phyloP scores from a whole-genome alignment of 2,888 invertebrate species.

The Chouioia cunea region DNA sequence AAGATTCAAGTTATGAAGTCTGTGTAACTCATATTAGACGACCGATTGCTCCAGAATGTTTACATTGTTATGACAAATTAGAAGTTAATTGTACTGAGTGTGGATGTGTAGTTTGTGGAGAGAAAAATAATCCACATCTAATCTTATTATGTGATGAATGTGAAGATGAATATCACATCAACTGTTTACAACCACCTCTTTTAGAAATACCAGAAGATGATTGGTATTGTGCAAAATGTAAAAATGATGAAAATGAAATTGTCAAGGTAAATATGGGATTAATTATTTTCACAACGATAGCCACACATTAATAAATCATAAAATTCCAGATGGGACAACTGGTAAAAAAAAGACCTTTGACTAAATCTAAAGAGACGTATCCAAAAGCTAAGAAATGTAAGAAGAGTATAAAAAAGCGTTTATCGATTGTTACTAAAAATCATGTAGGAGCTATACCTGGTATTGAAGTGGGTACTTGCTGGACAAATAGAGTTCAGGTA shows the following conservation, averaged over 20 bases:
- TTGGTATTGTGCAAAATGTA: slow-evolving; percentile 84
- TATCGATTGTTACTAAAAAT: slow-evolving; percentile 76
- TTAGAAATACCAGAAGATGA: slow-evolving; percentile 76
- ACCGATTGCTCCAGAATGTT: slow-evolving; percentile 74
- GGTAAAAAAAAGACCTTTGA: slow-evolving; percentile 10
- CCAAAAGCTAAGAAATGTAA: background rate
- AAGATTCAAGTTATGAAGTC: slow-evolving; percentile 61
- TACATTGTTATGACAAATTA: slow-evolving; percentile 77
- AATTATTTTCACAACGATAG: background rate
- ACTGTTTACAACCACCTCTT: slow-evolving; percentile 80
- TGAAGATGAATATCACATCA: slow-evolving; percentile 79
- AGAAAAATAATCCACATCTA: slow-evolving; percentile 79
- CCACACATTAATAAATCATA: background rate
- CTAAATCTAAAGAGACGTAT: background rate
- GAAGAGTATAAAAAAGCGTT: slow-evolving; percentile 62
- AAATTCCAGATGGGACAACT: slow-evolving; percentile 21
- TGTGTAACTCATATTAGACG: slow-evolving; percentile 62
- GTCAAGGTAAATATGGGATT: slow-evolving; percentile 67
- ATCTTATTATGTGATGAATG: slow-evolving; percentile 88
- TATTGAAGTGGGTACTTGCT: slow-evolving; percentile 84
- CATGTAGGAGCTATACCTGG: slow-evolving; percentile 88
- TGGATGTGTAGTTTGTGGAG: slow-evolving; percentile 80
- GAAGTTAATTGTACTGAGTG: slow-evolving; percentile 78
- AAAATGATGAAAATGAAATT: slow-evolving; percentile 79
- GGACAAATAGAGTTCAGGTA: slow-evolving; percentile 81